Percentiles rank a stretch among this genome's conserved stretches.
phyloP scores from a whole-genome alignment of 2,797 vertebrate species.

The Microctenopoma lineatum region DNA sequence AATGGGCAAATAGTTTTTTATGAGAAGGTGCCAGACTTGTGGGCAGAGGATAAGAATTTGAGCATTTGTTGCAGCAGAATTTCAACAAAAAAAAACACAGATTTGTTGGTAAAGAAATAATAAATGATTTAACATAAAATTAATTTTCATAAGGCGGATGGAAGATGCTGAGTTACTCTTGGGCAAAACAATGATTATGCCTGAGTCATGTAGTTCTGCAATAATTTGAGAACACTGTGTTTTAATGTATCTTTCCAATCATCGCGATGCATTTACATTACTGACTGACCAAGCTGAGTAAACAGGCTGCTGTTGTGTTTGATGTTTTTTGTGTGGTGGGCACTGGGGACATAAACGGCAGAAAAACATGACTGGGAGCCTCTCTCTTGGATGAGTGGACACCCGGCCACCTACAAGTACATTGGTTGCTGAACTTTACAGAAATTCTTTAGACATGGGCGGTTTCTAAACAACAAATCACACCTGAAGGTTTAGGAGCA shows the following conservation, averaged over 20 bases:
- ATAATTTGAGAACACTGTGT: conserved; percentile 13
- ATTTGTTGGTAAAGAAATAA: conserved; percentile 33
- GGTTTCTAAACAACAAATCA: neutral
- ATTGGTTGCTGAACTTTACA: conserved; percentile 58
- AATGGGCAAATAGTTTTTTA: conserved; percentile 57
- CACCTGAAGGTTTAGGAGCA: neutral
- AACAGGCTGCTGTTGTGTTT: conserved; percentile 2
- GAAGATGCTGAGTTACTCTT: conserved; percentile 9
- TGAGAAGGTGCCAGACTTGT: conserved; percentile 54
- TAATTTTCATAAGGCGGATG: conserved; percentile 48
- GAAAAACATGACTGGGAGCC: conserved; percentile 34
- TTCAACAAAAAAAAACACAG: conserved; percentile 6
- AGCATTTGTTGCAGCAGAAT: conserved; percentile 47
- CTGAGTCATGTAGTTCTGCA: conserved; percentile 34
- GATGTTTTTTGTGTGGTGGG: conserved; percentile 21
- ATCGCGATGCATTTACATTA: neutral
- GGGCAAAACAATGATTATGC: conserved; percentile 35
- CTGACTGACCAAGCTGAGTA: conserved; percentile 31
- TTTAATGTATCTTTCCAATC: conserved; percentile 7
- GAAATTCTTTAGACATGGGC: conserved; percentile 22
- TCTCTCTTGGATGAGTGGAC: conserved; percentile 35
- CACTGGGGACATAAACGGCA: conserved; percentile 29
- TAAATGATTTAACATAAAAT: conserved; percentile 49
- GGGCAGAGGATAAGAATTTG: conserved; percentile 53
- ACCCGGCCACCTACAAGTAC: conserved; percentile 48